Base-by-base conservation (phyloP, 2,888 invertebrate genomes). In the Cepaea hortensis region DNA sequence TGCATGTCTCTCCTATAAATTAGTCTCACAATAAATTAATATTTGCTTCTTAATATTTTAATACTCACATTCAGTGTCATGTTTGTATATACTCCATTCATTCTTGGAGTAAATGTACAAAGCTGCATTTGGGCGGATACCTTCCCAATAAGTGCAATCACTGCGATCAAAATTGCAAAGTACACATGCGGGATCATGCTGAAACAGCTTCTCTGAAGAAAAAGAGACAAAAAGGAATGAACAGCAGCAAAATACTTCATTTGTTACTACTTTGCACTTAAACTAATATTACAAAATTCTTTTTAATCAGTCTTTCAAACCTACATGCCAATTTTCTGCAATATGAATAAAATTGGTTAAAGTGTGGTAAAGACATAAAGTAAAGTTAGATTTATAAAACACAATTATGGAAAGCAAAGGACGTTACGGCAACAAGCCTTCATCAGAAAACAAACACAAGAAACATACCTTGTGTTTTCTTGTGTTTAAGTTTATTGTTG, bases 51-150 rank as follows among this genome's bases (percentile, higher is more conserved):
- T 23, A 4, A 35, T 73, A 6, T 50, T 73, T 13, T 70, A 3
- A 79, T 6, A 70, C 85, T 70, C 72, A 85, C 85, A 65, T 70
- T 79, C 18, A 80, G 18, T 72, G 55, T 46, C 70, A 85, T 85
- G 13, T 62, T 46, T 48, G n/a, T n/a, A 61, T 50, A 84, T 7
- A n/a, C 18, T 68, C 76, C 62, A 62, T 48, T n/a, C 15, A 48
- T 84, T 7, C 20, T 35, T 68, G 84, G 77, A 7, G 50, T 65
- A 35, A 84, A 84, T 46, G 68, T 76, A 23, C 84, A 85, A 35
- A 80, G 20, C 20, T 18, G 18, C 50, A 20, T 55, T 35, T 80
- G 77, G 23, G 80, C 76, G 46, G 23, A 46, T 35, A 84, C 13
- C 35, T 46, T 35, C 3, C 23, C 15, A 4, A 61, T 55, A 35